Conservation (phyloP, 2,888 invertebrate genomes). For the Cerastis leucographa region DNA sequence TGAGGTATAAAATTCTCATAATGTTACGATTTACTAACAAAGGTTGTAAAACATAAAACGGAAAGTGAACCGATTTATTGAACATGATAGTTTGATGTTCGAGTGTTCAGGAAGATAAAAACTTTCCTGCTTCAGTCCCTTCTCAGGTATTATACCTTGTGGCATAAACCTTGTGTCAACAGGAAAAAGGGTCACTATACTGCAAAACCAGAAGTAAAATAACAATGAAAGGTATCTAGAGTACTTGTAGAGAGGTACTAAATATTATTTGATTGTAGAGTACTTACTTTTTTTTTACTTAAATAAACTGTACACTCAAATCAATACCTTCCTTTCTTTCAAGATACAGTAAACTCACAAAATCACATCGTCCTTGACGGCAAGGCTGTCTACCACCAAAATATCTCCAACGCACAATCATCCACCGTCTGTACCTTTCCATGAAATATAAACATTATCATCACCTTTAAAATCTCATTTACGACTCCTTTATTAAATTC, state of each 20-base stretch:
- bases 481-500: conserved; percentile 37
- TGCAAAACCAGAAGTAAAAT: not conserved
- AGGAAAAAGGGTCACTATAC: not conserved
- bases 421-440: conserved; percentile 5
- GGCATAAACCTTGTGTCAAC: not conserved
- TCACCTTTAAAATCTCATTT: conserved; percentile 25
- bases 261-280: not conserved
- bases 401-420: not conserved
- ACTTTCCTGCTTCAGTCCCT: not conserved
- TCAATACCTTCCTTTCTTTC: not conserved
- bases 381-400: not conserved
- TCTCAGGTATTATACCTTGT: not conserved
- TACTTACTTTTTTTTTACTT: no score
- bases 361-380: not conserved
- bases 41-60: conserved; percentile 47
- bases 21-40: conserved; percentile 60
- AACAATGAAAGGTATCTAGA: not conserved
- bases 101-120: conserved; percentile 12
- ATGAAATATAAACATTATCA: conserved; percentile 36
- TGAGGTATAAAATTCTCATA: conserved; percentile 62
- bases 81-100: conserved; percentile 41
- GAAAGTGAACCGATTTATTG: conserved; percentile 56
- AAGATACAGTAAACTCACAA: not conserved
- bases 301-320: no score
- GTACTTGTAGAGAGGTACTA: not conserved